phyloP scores from a whole-genome alignment of 2,797 vertebrate genomes.

The Selene dorsalis region DNA sequence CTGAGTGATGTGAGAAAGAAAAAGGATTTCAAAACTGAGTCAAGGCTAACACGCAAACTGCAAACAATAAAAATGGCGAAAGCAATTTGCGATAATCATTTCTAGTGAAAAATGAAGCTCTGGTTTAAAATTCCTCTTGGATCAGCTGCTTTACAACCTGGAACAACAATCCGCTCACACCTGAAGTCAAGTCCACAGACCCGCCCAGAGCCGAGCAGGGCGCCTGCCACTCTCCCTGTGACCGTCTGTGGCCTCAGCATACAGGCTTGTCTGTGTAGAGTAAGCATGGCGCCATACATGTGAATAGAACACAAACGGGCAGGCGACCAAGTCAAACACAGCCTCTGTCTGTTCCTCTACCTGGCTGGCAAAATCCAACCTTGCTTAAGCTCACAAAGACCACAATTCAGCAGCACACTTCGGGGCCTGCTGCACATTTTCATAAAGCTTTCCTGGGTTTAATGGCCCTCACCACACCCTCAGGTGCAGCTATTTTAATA shows the following conservation, averaged over 20 bases:
- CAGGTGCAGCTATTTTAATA: conserved; percentile 56
- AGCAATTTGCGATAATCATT: not conserved
- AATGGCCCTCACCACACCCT: conserved; percentile 62
- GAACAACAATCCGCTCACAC: conserved; percentile 64
- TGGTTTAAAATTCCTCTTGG: conserved; percentile 1
- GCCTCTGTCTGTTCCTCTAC: conserved; percentile 71
- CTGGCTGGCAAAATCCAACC: conserved; percentile 71
- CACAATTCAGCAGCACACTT: conserved; percentile 80
- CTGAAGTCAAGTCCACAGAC: conserved; percentile 66
- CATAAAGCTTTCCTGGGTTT: conserved; percentile 71
- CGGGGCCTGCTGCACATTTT: conserved; percentile 62
- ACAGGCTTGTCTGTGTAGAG: conserved; percentile 64
- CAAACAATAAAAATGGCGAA: not conserved
- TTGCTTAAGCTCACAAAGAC: conserved; percentile 80
- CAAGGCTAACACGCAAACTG: not conserved
- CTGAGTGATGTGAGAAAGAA: not conserved
- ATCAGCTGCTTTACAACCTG: conserved; percentile 20
- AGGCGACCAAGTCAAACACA: conserved; percentile 81
- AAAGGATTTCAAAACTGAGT: not conserved
- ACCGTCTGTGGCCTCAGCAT: conserved; percentile 41
- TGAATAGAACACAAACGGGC: conserved; percentile 70
- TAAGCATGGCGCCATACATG: conserved; percentile 64
- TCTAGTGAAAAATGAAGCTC: not conserved
- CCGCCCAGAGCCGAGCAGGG: conserved; percentile 54
- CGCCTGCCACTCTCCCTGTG: conserved; percentile 41